phyloP scores from a whole-genome alignment of 1,140 invertebrate genomes.

The Drosophila kikkawai region DNA sequence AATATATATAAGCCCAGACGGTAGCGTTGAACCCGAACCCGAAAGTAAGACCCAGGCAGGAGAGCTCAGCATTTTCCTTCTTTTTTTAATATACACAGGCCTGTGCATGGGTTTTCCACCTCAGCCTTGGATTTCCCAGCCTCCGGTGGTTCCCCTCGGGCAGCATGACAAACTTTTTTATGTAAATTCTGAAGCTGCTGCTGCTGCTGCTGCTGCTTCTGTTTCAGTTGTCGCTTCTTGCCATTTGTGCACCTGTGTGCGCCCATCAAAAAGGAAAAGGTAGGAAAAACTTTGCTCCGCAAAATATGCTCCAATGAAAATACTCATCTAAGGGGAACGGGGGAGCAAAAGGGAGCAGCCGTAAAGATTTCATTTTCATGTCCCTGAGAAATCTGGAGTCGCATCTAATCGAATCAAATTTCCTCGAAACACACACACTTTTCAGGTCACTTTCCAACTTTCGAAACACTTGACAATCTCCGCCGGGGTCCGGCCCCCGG shows the following conservation, averaged over 20 bases:
- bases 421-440: constrained; percentile 43
- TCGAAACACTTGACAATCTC: constrained; percentile 46
- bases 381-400: constrained; percentile 9
- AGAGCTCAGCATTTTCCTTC: constrained; percentile 15
- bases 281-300: constrained; percentile 27
- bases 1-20: constrained; percentile 4
- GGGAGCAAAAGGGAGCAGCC: neutral
- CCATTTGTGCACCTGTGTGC: constrained; percentile 69
- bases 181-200: constrained; percentile 65
- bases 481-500: neutral
- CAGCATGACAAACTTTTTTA: constrained; percentile 76
- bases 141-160: neutral
- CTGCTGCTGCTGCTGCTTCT: constrained; percentile 19
- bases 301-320: constrained; percentile 36
- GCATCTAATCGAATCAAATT: constrained; percentile 54
- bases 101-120: constrained; percentile 28
- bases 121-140: neutral
- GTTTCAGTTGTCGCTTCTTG: constrained; percentile 45
- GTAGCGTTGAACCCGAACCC: constrained; percentile 24
- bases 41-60: constrained; percentile 5
- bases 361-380: constrained; percentile 40
- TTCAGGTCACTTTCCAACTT: constrained; percentile 46
- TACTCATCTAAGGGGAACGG: neutral
- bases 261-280: constrained; percentile 8
- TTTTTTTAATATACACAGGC: constrained; percentile 50